phyloP scores from a whole-genome alignment of 2,113 vertebrate species.

The Trachemys scripta region DNA sequence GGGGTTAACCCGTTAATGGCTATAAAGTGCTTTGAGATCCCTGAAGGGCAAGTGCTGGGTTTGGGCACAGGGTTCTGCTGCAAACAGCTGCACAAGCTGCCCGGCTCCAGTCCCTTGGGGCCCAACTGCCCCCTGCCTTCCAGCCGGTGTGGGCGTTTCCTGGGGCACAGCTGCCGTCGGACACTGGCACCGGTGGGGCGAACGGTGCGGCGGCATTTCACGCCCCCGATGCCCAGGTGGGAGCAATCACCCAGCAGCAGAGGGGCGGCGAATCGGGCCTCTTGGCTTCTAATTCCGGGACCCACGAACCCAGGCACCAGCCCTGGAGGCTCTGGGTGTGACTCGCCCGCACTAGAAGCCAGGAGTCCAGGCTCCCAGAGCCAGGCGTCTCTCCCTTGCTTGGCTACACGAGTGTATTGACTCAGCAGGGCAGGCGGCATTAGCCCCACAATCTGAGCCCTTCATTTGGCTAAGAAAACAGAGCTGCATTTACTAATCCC shows the following conservation, averaged over 20 bases:
- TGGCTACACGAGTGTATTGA: not conserved
- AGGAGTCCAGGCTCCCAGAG: not conserved
- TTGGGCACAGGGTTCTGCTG: no score
- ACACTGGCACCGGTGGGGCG: no score
- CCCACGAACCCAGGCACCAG: not conserved
- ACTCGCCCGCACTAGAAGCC: not conserved
- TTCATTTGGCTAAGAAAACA: slow-evolving; percentile 69
- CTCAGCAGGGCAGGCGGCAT: slow-evolving; percentile 41
- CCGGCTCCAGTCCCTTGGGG: no score
- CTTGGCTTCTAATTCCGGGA: not conserved
- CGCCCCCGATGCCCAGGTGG: no score
- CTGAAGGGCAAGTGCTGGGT: not conserved
- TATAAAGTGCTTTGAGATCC: not conserved
- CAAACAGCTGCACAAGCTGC: no score
- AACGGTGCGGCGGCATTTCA: not conserved
- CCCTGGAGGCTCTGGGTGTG: not conserved
- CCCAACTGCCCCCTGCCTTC: not conserved
- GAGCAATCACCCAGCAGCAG: no score
- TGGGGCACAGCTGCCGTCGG: no score
- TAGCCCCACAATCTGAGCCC: slow-evolving; percentile 67
- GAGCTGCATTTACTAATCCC: slow-evolving; percentile 39
- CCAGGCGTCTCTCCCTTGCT: not conserved
- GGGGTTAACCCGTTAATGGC: no score
- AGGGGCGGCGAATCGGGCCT: not conserved
- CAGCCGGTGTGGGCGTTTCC: no score